Evolutionary conservation across 2,888 invertebrate genomes (phyloP).

Genomic region (Hydriomena furcata): DNA sequence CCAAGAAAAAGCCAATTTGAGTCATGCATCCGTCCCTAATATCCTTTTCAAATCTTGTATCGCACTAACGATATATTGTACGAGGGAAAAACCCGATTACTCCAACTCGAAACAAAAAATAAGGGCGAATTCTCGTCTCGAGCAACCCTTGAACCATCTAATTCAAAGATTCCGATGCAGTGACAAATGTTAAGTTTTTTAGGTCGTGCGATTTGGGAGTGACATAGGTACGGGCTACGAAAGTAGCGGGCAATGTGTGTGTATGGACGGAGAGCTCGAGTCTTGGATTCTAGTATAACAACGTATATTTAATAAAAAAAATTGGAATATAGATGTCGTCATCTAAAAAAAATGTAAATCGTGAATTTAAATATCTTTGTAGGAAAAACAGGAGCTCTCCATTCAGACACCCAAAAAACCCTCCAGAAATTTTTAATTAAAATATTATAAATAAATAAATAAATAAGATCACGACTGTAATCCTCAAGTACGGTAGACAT

Average conservation of each 20-base stretch:
- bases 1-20: conserved; percentile 24
- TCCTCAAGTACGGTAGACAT: no score
- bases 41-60: conserved; percentile 37
- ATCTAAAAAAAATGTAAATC: no score
- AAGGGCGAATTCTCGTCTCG: conserved; percentile 58
- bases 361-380: no score
- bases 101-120: conserved; percentile 61
- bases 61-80: conserved; percentile 38
- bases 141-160: conserved; percentile 65
- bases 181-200: conserved; percentile 80
- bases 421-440: no score
- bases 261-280: no score
- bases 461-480: no score
- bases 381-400: no score
- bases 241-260: conserved; percentile 11
- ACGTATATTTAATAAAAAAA: no score
- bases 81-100: conserved; percentile 49
- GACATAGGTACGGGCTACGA: conserved; percentile 42
- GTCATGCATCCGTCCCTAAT: conserved; percentile 37
- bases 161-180: conserved; percentile 80
- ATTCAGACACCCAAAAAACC: no score
- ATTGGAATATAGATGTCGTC: no score
- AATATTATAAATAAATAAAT: no score
- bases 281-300: no score
- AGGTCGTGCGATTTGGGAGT: conserved; percentile 49